These are phyloP conservation scores for Melitaea athalia DNA, from an alignment of 2,888 invertebrate genomes.

Conservation along the genomic window DNA sequence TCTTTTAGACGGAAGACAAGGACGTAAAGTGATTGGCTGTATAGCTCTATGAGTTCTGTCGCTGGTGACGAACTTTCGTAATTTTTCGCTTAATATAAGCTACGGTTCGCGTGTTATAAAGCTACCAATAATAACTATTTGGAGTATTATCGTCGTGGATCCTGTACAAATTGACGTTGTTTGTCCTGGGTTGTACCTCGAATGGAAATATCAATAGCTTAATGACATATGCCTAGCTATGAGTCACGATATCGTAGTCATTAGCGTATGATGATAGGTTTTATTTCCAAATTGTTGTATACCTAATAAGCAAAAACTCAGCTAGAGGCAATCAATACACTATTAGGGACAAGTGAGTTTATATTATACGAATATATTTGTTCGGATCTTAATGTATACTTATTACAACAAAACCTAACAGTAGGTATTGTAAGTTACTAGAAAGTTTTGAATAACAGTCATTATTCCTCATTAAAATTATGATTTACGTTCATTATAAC, in stretches of 20 bases:
- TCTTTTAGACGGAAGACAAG: slow-evolving; percentile 62
- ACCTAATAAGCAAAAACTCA: not conserved
- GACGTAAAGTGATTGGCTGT: slow-evolving; percentile 49
- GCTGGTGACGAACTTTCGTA: slow-evolving; percentile 25
- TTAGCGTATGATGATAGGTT: slow-evolving; percentile 18
- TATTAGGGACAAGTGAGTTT: not conserved
- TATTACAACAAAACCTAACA: not conserved
- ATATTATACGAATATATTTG: not conserved
- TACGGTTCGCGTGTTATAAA: slow-evolving; percentile 26
- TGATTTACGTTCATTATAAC: too few species aligned
- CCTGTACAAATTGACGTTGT: slow-evolving; percentile 28
- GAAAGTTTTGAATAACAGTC: too few species aligned
- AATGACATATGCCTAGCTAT: slow-evolving; percentile 14
- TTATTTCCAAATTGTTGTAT: slow-evolving; percentile 5
- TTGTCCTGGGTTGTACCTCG: slow-evolving; percentile 19
- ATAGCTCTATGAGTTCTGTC: slow-evolving; percentile 38
- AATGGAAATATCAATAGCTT: slow-evolving; percentile 17
- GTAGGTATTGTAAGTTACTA: too few species aligned
- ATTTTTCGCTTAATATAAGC: slow-evolving; percentile 12
- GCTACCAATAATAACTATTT: slow-evolving; percentile 28
- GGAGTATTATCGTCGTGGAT: slow-evolving; percentile 31
- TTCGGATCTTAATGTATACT: not conserved
- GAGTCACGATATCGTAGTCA: slow-evolving; percentile 14
- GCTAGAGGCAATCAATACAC: slow-evolving; percentile 3
- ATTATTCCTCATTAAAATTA: too few species aligned